Base-by-base conservation (phyloP, 2,797 vertebrate genomes). In the Naso thynnoides region DNA sequence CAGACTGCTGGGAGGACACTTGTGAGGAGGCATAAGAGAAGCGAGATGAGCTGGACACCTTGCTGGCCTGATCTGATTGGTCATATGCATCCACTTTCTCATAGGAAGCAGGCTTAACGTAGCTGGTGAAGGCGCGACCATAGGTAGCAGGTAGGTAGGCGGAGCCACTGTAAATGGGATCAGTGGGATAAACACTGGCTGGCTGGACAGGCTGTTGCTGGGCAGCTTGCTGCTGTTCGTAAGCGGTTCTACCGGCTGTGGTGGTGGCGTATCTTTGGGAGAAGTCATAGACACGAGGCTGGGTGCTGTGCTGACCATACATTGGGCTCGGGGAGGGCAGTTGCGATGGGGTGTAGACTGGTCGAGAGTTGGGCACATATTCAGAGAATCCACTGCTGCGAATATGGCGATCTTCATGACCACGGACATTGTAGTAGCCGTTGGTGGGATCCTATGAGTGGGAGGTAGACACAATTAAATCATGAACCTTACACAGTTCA, bases 371-470 rank as follows among this genome's bases (percentile, higher is more conserved):
- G 54, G 95, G 92, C 21, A 93, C 94, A 39, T 95, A 97, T 76
- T 96, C 96, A 0, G 95, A 95, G 85, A 96, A 97, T 31, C 94
- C 94, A 16, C 91, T 94, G 79, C 92, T 89, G 49, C 93, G 91
- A 50, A 93, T 86, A 19, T 94, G 86, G 0, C 93, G 93, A 61
- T 96, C 95, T 24, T 97, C 96, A 1, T 97, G 95, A 27, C 95
- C 96, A 9, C 93, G 95, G 5, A 98, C 96, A 42, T 98, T 98
- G 90, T 97, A 98, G 91, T 97, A 98, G 60, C 96, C 97, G 0
- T 97, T 97, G 23, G 96, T 97, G 47, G 97, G 96, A 70, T 97
- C 97, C 97, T 98, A 48, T 5, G 6, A 36, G 47, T 38, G 63
- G 26, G 33, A 36, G 5, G 64, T 2, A 18, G 26, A 52, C 33